A percentile compares a stretch with the other conserved stretches of the same genome.
Conservation (phyloP, 2,888 invertebrate genomes). For the Taenaris catops region DNA sequence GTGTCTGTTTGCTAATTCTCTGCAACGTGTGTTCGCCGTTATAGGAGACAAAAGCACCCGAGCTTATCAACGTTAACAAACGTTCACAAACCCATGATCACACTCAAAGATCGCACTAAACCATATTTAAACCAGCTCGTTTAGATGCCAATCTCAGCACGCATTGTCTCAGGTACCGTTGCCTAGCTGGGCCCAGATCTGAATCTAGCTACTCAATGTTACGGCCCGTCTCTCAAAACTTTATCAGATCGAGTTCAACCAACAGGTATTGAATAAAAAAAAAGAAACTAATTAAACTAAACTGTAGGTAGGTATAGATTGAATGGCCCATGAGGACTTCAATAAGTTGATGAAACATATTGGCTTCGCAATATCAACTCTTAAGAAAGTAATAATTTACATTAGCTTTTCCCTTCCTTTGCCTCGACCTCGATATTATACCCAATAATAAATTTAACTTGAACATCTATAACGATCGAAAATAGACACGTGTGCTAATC, state of each 20-base stretch:
- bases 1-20: too few species aligned
- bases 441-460: too few species aligned
- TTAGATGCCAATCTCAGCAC: slow-evolving; percentile 42
- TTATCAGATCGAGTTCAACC: slow-evolving; percentile 18
- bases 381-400: too few species aligned
- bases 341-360: too few species aligned
- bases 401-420: too few species aligned
- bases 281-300: slow-evolving; percentile 8
- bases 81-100: slow-evolving; percentile 26
- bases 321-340: too few species aligned
- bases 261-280: slow-evolving; percentile 4
- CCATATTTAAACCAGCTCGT: slow-evolving; percentile 46
- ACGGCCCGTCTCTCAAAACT: slow-evolving; percentile 22
- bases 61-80: slow-evolving; percentile 24
- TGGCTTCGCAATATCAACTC: too few species aligned
- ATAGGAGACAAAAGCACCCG: slow-evolving; percentile 13
- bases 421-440: too few species aligned
- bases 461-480: too few species aligned
- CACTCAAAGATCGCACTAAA: slow-evolving; percentile 32
- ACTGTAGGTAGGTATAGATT: background rate
- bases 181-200: slow-evolving; percentile 19
- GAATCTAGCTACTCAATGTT: slow-evolving; percentile 24
- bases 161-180: slow-evolving; percentile 35
- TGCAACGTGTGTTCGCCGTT: background rate
- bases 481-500: too few species aligned